phyloP scores from a whole-genome alignment of 53 echinoderm and acorn worm species.

The Mesocentrotus franciscanus region DNA sequence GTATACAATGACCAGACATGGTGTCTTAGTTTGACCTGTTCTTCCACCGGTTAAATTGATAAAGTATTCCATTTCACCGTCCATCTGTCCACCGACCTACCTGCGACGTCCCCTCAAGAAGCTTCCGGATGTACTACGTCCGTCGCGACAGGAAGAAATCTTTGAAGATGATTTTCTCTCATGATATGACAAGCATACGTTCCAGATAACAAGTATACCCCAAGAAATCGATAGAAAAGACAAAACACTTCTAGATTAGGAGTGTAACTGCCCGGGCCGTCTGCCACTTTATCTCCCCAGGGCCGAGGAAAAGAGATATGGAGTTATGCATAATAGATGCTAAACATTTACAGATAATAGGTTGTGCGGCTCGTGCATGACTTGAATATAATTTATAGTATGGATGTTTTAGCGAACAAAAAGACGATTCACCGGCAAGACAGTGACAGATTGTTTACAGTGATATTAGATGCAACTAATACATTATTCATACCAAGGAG shows the following conservation, averaged over 20 bases:
- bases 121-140: background rate
- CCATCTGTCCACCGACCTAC: background rate
- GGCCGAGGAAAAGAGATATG: background rate
- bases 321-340: background rate
- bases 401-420: background rate
- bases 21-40: background rate
- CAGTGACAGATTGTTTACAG: background rate
- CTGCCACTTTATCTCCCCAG: background rate
- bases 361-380: background rate
- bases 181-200: background rate
- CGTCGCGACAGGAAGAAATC: background rate
- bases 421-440: background rate
- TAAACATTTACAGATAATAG: background rate
- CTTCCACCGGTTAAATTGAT: background rate
- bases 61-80: background rate
- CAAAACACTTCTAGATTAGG: background rate
- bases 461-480: background rate
- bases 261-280: background rate
- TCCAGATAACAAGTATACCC: background rate
- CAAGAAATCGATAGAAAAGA: background rate
- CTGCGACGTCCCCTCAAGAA: background rate
- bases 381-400: background rate
- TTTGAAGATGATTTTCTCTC: background rate
- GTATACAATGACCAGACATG: background rate
- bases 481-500: too few species aligned